Evolutionary conservation across 2,797 vertebrate species (phyloP).

Genomic region (Spinus olivaceus): DNA sequence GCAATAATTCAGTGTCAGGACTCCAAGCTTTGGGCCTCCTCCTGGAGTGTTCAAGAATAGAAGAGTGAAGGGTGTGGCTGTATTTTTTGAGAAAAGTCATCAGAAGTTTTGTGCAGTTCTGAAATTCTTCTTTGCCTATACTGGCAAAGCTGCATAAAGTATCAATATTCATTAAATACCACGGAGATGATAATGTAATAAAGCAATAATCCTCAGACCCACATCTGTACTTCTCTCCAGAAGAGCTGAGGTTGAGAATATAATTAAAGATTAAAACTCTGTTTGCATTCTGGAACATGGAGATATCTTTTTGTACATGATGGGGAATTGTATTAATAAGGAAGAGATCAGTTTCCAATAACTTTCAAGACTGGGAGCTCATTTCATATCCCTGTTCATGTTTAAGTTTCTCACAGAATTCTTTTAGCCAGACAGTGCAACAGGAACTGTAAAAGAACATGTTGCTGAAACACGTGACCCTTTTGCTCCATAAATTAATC

Average conservation of each 20-base stretch:
- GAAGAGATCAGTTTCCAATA: slow-evolving; percentile 82
- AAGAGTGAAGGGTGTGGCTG: background rate
- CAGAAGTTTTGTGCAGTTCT: slow-evolving; percentile 50
- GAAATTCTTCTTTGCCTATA: slow-evolving; percentile 48
- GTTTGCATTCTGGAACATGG: slow-evolving; percentile 78
- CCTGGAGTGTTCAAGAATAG: background rate
- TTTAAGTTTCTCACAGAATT: slow-evolving; percentile 5
- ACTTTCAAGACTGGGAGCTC: slow-evolving; percentile 53
- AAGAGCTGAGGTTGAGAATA: slow-evolving; percentile 77
- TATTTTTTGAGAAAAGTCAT: slow-evolving; percentile 24
- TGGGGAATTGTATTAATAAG: slow-evolving; percentile 80
- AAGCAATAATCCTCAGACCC: slow-evolving; percentile 79
- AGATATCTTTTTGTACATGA: slow-evolving; percentile 70
- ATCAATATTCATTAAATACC: slow-evolving; percentile 82
- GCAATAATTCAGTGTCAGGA: background rate
- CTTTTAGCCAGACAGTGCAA: background rate
- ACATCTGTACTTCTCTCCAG: slow-evolving; percentile 61
- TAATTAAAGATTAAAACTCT: slow-evolving; percentile 86
- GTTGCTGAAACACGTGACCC: background rate
- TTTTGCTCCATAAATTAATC: slow-evolving; percentile 37
- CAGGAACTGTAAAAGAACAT: background rate
- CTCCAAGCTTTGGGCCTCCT: background rate
- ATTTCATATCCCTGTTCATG: slow-evolving; percentile 57
- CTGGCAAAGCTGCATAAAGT: slow-evolving; percentile 73
- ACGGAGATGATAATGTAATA: slow-evolving; percentile 79